phyloP scores from a whole-genome alignment of 1,140 invertebrate species.

The Eumaeus atala region DNA sequence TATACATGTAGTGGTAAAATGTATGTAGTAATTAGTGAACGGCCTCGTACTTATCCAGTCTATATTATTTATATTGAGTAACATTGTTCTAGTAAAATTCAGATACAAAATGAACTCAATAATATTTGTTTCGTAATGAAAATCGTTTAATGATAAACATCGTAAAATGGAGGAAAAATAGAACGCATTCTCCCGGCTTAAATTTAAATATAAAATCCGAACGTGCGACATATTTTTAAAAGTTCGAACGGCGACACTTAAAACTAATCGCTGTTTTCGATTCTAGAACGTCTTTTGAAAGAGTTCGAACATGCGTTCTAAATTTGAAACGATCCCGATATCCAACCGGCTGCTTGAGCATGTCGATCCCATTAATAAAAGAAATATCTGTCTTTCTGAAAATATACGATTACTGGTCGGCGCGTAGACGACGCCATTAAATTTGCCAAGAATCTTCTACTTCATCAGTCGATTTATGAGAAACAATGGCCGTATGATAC shows the following conservation, averaged over 20 bases:
- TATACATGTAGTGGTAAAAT: too few species aligned
- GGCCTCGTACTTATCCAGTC: too few species aligned
- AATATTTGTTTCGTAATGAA: slow-evolving; percentile 46
- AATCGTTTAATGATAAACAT: slow-evolving; percentile 66
- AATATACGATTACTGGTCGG: slow-evolving; percentile 7
- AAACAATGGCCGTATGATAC: not conserved
- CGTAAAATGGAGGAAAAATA: slow-evolving; percentile 62
- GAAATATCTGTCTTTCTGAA: slow-evolving; percentile 16
- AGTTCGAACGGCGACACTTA: slow-evolving; percentile 64
- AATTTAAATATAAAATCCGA: slow-evolving; percentile 64
- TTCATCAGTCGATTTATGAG: slow-evolving; percentile 6
- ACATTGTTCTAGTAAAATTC: too few species aligned
- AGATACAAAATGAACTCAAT: too few species aligned
- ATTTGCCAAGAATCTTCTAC: slow-evolving; percentile 10
- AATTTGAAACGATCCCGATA: slow-evolving; percentile 53
- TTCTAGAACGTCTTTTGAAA: slow-evolving; percentile 58
- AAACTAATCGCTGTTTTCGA: slow-evolving; percentile 69
- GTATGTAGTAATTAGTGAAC: too few species aligned
- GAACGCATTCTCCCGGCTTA: slow-evolving; percentile 63
- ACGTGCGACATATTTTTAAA: slow-evolving; percentile 65
- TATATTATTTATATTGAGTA: too few species aligned
- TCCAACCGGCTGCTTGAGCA: slow-evolving; percentile 44
- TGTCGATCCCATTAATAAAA: slow-evolving; percentile 35
- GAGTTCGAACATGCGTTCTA: slow-evolving; percentile 63
- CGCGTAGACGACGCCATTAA: slow-evolving; percentile 7